These are phyloP conservation scores for Heliconius charithonia DNA, from an alignment of 2,888 invertebrate genomes.

Conservation along the genomic window DNA sequence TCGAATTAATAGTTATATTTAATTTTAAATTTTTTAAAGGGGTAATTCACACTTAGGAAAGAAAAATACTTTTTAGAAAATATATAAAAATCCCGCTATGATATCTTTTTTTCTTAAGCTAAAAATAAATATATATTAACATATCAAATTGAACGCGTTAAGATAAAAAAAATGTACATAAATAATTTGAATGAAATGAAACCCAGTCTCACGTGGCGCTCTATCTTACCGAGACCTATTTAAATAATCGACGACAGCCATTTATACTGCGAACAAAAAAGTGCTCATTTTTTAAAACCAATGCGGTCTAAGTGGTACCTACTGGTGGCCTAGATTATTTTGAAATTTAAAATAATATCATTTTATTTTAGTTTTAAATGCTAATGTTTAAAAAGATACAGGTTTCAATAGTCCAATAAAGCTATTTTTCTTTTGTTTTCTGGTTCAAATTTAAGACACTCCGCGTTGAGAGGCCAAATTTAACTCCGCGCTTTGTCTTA, in stretches of 20 bases:
- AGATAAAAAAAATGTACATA: background rate
- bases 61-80: too few species aligned
- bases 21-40: too few species aligned
- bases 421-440: too few species aligned
- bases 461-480: too few species aligned
- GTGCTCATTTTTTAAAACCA: constrained; percentile 1
- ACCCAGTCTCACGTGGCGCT: background rate
- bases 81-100: too few species aligned
- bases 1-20: too few species aligned
- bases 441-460: too few species aligned
- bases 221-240: background rate
- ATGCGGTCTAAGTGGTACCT: background rate
- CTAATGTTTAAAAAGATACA: too few species aligned
- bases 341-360: background rate
- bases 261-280: constrained; percentile 1
- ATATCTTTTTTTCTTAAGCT: too few species aligned
- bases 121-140: background rate
- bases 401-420: too few species aligned
- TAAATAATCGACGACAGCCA: constrained; percentile 14
- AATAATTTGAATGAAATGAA: background rate
- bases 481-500: too few species aligned
- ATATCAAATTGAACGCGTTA: background rate
- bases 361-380: background rate
- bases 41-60: too few species aligned
- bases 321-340: constrained; percentile 6